A percentile compares a stretch with the other conserved stretches of the same genome.
Conservation (phyloP, 2,888 invertebrate genomes). For the Acanthoscelides obtectus region DNA sequence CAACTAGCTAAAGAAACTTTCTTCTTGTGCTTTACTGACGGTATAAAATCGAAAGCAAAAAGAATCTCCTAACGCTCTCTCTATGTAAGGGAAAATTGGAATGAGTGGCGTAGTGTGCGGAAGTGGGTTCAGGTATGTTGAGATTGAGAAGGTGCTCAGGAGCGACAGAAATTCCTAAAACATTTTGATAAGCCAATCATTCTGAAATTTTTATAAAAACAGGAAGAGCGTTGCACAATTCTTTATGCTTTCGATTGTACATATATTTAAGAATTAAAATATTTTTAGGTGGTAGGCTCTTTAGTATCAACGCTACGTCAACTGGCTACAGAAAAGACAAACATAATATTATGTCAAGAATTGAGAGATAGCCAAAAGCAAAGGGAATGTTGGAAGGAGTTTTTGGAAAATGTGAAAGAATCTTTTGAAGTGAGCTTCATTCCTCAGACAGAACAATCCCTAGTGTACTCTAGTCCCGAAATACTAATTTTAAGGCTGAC, state of each 20-base stretch:
- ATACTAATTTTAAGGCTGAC: conserved; percentile 45
- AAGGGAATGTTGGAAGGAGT: conserved; percentile 49
- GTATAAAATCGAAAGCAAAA: no score
- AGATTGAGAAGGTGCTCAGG: no score
- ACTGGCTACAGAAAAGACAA: conserved; percentile 50
- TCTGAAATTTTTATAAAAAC: no score
- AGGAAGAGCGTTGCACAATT: no score
- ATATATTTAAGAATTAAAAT: conserved; percentile 3
- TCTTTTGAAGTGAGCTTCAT: conserved; percentile 49
- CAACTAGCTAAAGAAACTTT: no score
- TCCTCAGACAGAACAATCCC: conserved; percentile 57
- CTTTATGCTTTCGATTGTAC: background rate
- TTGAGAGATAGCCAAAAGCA: conserved; percentile 60
- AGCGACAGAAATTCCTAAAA: no score
- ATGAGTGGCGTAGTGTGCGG: no score
- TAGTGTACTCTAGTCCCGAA: conserved; percentile 58
- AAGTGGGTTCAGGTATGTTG: no score
- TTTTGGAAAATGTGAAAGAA: conserved; percentile 35
- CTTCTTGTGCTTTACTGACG: no score
- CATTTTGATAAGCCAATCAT: no score
- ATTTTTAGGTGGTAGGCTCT: conserved; percentile 55
- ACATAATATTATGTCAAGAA: conserved; percentile 64
- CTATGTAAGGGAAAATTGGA: no score
- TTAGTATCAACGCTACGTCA: conserved; percentile 56
- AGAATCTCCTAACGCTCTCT: no score